These are phyloP conservation scores for Tridacna crocea DNA, from an alignment of 2,888 invertebrate species.

Conservation along the genomic window DNA sequence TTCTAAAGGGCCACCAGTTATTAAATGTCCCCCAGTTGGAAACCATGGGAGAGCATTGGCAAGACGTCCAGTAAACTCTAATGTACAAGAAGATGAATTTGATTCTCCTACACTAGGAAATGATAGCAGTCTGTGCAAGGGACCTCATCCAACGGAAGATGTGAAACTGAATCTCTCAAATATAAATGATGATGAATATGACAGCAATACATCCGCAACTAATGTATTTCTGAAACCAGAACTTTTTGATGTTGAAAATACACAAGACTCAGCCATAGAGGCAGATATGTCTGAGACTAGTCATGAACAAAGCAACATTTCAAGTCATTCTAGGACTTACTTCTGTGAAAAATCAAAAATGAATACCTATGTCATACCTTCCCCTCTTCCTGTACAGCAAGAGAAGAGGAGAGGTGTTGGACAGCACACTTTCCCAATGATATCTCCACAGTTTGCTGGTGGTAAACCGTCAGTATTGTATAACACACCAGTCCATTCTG, in stretches of 20 bases:
- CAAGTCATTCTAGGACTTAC: slow-evolving; percentile 11
- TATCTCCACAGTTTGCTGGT: slow-evolving; percentile 40
- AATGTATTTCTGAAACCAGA: slow-evolving; percentile 57
- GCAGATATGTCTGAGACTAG: slow-evolving; percentile 23
- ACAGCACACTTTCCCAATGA: slow-evolving; percentile 52
- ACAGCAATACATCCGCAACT: slow-evolving; percentile 54
- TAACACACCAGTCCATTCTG: slow-evolving; percentile 34
- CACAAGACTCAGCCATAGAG: slow-evolving; percentile 57
- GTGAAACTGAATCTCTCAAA: slow-evolving; percentile 68
- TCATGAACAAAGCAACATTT: neutral
- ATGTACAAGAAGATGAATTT: slow-evolving; percentile 43
- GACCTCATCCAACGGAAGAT: slow-evolving; percentile 51
- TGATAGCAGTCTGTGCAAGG: slow-evolving; percentile 27
- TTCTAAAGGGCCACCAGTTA: slow-evolving; percentile 22
- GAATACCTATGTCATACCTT: slow-evolving; percentile 53
- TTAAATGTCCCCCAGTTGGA: slow-evolving; percentile 7
- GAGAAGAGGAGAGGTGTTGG: slow-evolving; percentile 30
- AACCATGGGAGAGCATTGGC: slow-evolving; percentile 9
- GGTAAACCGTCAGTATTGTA: slow-evolving; percentile 32
- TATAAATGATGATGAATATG: slow-evolving; percentile 68
- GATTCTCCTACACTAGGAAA: slow-evolving; percentile 43
- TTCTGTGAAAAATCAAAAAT: slow-evolving; percentile 41
- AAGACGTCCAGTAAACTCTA: neutral
- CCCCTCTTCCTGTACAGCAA: slow-evolving; percentile 30
- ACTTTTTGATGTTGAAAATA: neutral